Percentiles rank a stretch among this genome's conserved stretches.
phyloP scores from a whole-genome alignment of 2,113 vertebrate genomes.

The Pelvicachromis taeniatus region DNA sequence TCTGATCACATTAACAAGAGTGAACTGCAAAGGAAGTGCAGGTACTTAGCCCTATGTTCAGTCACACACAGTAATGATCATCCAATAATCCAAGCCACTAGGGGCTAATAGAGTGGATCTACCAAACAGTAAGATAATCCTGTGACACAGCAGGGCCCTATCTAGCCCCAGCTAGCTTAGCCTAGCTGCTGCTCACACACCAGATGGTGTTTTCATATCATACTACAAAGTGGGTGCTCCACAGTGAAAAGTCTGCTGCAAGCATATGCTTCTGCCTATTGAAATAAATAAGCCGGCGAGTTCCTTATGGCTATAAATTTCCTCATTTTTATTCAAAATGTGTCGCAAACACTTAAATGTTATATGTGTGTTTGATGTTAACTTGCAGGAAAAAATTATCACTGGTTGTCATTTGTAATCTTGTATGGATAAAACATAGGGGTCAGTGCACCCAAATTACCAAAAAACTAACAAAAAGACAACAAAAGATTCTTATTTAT shows the following conservation, averaged over 20 bases:
- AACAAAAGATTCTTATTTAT: neutral
- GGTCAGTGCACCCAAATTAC: neutral
- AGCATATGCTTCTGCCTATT: constrained; percentile 70
- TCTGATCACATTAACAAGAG: constrained; percentile 8
- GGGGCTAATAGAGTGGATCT: constrained; percentile 61
- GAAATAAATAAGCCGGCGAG: constrained; percentile 54
- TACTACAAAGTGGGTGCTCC: constrained; percentile 67
- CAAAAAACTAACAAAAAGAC: neutral
- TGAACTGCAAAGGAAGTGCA: constrained; percentile 12
- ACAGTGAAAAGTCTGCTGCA: constrained; percentile 63
- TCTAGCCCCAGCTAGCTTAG: constrained; percentile 57
- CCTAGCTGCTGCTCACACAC: constrained; percentile 60
- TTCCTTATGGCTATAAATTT: constrained; percentile 1
- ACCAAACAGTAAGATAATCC: constrained; percentile 67
- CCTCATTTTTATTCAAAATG: neutral
- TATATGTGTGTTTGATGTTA: neutral
- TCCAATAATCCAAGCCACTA: constrained; percentile 59
- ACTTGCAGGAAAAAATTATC: neutral
- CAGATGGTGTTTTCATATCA: constrained; percentile 81
- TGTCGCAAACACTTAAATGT: neutral
- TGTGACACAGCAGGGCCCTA: constrained; percentile 64
- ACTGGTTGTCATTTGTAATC: neutral
- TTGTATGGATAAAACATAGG: neutral
- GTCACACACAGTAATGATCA: constrained; percentile 64
- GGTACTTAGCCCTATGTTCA: constrained; percentile 54